Conservation (phyloP, 2,113 vertebrate genomes). For the Speoplatyrhinus poulsoni region DNA sequence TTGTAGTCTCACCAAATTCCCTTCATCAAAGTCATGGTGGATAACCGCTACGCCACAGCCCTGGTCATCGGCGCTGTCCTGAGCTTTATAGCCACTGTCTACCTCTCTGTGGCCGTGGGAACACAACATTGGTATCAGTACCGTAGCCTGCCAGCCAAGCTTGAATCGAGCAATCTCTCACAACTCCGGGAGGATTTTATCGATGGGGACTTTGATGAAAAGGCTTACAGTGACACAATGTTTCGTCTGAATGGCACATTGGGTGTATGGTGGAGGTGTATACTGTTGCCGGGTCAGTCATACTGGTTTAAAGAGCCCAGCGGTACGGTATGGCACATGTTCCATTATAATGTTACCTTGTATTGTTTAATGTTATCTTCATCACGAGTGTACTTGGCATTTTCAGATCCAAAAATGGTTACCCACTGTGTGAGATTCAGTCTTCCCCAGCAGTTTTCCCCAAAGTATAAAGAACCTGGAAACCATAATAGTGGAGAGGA, state of each 20-base stretch:
- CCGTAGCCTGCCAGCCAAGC: slow-evolving; percentile 73
- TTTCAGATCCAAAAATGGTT: slow-evolving; percentile 77
- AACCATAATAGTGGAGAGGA: slow-evolving; percentile 85
- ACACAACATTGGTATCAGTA: slow-evolving; percentile 97
- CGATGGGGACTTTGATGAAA: slow-evolving; percentile 79
- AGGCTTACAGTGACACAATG: slow-evolving; percentile 78
- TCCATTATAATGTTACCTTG: neutral
- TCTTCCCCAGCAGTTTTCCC: slow-evolving; percentile 86
- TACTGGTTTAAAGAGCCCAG: slow-evolving; percentile 79
- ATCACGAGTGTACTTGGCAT: neutral
- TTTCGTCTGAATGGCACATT: slow-evolving; percentile 86
- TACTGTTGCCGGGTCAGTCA: slow-evolving; percentile 72
- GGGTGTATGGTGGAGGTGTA: slow-evolving; percentile 93
- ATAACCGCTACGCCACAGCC: slow-evolving; percentile 95
- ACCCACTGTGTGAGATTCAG: slow-evolving; percentile 86
- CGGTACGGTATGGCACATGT: slow-evolving; percentile 65
- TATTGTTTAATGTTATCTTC: neutral
- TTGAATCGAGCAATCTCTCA: slow-evolving; percentile 75
- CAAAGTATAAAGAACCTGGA: slow-evolving; percentile 81
- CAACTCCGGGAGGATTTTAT: slow-evolving; percentile 73
- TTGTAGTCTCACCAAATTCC: neutral
- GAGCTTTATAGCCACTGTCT: slow-evolving; percentile 92
- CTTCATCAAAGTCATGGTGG: slow-evolving; percentile 78
- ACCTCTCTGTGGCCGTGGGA: slow-evolving; percentile 91
- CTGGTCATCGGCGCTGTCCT: slow-evolving; percentile 95